Base-by-base conservation (phyloP, 2,888 invertebrate genomes). In the Gymnoscelis rufifasciata region DNA sequence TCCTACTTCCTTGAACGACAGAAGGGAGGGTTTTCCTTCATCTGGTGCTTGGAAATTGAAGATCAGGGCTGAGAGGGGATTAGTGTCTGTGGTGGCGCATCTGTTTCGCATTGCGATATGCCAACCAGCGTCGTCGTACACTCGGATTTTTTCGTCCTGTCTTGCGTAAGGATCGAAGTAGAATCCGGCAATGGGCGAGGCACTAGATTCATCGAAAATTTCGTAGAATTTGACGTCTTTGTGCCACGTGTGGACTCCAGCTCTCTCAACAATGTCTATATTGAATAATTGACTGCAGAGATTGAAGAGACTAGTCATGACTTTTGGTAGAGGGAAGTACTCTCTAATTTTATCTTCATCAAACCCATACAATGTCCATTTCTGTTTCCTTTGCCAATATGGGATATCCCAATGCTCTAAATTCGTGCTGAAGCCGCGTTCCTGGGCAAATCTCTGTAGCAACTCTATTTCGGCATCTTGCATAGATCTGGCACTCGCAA, bases 331-430 rank as follows among this genome's bases (percentile, higher is more conserved):
- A 0, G 96, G 95, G 67, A 98, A 97, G 78, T 94, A 97, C 68
- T 95, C 92, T 13, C 92, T 88, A 7, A 95, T 86, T 58, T 91
- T 86, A 52, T 93, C 91, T 57, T 95, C 94, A 62, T 94, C 91
- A 56, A 92, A 91, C 42, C 91, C 90, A 64, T 90, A 93, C 7
- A 93, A 68, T 0, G 90, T 82, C 65, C 89, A 88, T 56, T 91
- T 89, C 57, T 96, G 94, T 71, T 94, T 93, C 57, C 95, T 90
- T 61, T 92, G 90, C 95, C 96, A 98, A 71, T 94, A 98, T 1
- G 94, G 91, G 35, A 98, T 88, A 78, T 98, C 98, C 92, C 95
- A 97, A 37, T 92, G 84, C 59, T 94, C 92, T 13, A 97, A 74
- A 40, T 90, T 84, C 5, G 90, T 89, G 31, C 91, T 84, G 62